These are phyloP conservation scores for Lasius platythorax DNA, from an alignment of 2,888 invertebrate species.

Conservation along the genomic window DNA sequence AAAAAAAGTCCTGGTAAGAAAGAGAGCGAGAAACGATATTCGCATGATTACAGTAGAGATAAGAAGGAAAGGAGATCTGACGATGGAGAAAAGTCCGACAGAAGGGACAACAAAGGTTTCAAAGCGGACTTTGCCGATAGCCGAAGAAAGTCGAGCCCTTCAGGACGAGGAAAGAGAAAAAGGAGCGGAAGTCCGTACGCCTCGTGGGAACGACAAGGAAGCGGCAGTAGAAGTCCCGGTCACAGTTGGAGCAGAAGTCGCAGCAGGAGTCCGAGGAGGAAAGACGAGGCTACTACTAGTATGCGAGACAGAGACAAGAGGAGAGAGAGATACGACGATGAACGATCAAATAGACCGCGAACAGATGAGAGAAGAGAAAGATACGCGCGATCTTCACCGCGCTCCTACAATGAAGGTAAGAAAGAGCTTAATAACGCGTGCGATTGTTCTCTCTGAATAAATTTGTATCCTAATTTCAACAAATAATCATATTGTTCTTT, in stretches of 20 bases:
- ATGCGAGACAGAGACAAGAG: slow-evolving; percentile 63
- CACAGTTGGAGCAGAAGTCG: slow-evolving; percentile 82
- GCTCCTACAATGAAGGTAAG: slow-evolving; percentile 69
- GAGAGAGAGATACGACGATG: slow-evolving; percentile 72
- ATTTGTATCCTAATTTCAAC: background rate
- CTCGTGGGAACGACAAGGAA: slow-evolving; percentile 79
- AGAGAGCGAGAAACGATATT: slow-evolving; percentile 74
- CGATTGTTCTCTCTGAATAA: background rate
- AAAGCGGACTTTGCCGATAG: slow-evolving; percentile 70
- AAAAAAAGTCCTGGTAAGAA: slow-evolving; percentile 76
- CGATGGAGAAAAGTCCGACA: slow-evolving; percentile 66
- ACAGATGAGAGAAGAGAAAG: slow-evolving; percentile 79
- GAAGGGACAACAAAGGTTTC: slow-evolving; percentile 58
- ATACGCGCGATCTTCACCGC: slow-evolving; percentile 78
- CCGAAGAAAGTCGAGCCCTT: slow-evolving; percentile 76
- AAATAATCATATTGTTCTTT: slow-evolving; percentile 9
- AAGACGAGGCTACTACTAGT: slow-evolving; percentile 68
- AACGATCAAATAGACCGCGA: slow-evolving; percentile 67
- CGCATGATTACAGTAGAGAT: slow-evolving; percentile 74
- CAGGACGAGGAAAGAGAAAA: slow-evolving; percentile 66
- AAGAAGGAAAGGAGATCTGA: slow-evolving; percentile 71
- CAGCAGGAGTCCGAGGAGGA: slow-evolving; percentile 81
- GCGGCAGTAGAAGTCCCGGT: slow-evolving; percentile 78
- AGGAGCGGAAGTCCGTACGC: slow-evolving; percentile 74
- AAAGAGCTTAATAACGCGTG: background rate